Conservation (phyloP, 64 coral and sea anemone genomes). For the Montipora efflorescens region DNA sequence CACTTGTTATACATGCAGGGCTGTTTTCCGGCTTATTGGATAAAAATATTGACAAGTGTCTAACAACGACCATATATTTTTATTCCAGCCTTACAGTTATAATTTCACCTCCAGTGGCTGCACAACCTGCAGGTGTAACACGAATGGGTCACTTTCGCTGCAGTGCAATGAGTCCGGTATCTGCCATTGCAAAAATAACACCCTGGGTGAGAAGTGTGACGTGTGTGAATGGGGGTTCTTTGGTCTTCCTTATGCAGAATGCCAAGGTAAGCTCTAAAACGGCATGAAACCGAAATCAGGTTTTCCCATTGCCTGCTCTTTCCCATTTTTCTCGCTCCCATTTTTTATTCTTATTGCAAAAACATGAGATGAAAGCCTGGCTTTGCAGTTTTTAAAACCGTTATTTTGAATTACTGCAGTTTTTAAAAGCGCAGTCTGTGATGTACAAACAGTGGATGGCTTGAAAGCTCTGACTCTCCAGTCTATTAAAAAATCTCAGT, state of each 20-base stretch:
- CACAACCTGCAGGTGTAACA: constrained; percentile 81
- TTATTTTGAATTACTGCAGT: not conserved
- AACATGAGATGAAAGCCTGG: not conserved
- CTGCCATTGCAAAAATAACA: constrained; percentile 87
- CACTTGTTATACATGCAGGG: too few relatives aligned
- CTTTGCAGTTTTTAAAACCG: not conserved
- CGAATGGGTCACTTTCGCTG: constrained; percentile 77
- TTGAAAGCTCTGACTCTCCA: too few relatives aligned
- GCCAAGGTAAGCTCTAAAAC: constrained; percentile 75
- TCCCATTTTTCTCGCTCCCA: too few relatives aligned
- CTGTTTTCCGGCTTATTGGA: too few relatives aligned
- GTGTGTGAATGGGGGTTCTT: constrained; percentile 72
- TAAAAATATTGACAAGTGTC: too few relatives aligned
- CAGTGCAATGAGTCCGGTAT: constrained; percentile 94
- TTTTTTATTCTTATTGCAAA: too few relatives aligned
- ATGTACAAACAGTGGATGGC: too few relatives aligned
- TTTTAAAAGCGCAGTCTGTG: not conserved
- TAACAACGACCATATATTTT: not conserved
- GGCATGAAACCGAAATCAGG: not conserved
- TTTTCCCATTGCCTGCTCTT: too few relatives aligned
- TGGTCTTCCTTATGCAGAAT: constrained; percentile 83
- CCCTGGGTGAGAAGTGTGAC: constrained; percentile 82
- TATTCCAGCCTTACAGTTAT: constrained; percentile 69
- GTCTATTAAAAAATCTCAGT: too few relatives aligned
- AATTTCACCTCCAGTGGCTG: constrained; percentile 90